phyloP scores from a whole-genome alignment of 2,888 invertebrate species.

The Volucella inanis region DNA sequence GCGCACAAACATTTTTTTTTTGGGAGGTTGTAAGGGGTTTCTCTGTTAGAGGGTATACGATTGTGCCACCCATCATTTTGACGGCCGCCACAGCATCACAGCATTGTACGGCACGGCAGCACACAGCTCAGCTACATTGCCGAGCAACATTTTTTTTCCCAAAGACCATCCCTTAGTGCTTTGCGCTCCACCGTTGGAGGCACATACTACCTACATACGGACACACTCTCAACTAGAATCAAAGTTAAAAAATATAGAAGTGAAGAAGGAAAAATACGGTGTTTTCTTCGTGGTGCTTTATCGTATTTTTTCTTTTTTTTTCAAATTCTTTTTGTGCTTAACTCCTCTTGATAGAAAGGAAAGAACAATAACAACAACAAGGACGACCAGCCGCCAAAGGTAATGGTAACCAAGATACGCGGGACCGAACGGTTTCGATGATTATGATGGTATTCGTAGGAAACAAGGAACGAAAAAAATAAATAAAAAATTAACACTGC shows the following conservation, averaged over 20 bases:
- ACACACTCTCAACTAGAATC: constrained; percentile 68
- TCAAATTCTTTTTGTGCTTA: constrained; percentile 31
- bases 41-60: neutral
- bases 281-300: constrained; percentile 65
- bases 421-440: constrained; percentile 60
- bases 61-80: constrained; percentile 49
- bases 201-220: constrained; percentile 59
- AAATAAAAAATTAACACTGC: constrained; percentile 76
- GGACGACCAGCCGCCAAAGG: constrained; percentile 37
- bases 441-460: constrained; percentile 74
- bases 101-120: neutral
- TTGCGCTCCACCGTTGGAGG: constrained; percentile 70
- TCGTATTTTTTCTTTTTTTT: constrained; percentile 11
- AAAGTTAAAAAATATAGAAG: constrained; percentile 74
- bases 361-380: constrained; percentile 39
- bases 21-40: constrained; percentile 46
- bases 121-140: constrained; percentile 37
- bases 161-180: constrained; percentile 74
- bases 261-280: constrained; percentile 58
- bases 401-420: constrained; percentile 33
- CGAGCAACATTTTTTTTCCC: constrained; percentile 69
- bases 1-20: constrained; percentile 62
- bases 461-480: constrained; percentile 45
- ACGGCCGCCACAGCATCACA: constrained; percentile 64
- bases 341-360: constrained; percentile 23